Percentiles rank a stretch among this genome's conserved stretches.
Evolutionary conservation across 2,888 invertebrate genomes (phyloP).

Genomic region (Baccha elongata): DNA sequence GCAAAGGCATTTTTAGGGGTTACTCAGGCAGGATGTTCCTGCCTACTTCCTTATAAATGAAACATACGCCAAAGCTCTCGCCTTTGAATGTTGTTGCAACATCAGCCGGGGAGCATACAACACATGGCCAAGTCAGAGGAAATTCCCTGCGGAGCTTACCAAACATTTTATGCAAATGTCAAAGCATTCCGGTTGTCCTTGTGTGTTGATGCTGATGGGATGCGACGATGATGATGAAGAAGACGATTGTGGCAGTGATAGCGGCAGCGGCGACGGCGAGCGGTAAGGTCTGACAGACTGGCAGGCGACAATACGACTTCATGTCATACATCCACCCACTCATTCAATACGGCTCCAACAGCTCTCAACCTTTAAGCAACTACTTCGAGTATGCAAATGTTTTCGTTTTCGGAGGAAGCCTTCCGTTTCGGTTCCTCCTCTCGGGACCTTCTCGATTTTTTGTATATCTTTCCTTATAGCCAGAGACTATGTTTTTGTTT

Average conservation of each 20-base stretch:
- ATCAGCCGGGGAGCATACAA: conserved; percentile 40
- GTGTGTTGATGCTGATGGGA: conserved; percentile 45
- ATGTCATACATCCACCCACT: conserved; percentile 61
- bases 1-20: conserved; percentile 48
- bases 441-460: conserved; percentile 15
- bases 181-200: conserved; percentile 61
- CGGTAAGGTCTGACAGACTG: conserved; percentile 55
- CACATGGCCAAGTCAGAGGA: conserved; percentile 60
- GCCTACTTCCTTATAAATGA: conserved; percentile 48
- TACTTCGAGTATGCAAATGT: conserved; percentile 63
- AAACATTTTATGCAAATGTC: conserved; percentile 73
- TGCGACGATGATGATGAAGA: conserved; percentile 29
- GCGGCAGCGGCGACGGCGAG: conserved; percentile 1
- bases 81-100: conserved; percentile 53
- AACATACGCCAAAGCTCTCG: conserved; percentile 65
- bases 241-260: conserved; percentile 6
- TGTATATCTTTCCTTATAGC: conserved; percentile 23
- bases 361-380: conserved; percentile 59
- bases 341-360: conserved; percentile 12
- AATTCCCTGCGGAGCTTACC: conserved; percentile 69
- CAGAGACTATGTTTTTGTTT: conserved; percentile 71
- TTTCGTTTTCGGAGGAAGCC: conserved; percentile 53
- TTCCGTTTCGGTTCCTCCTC: conserved; percentile 44
- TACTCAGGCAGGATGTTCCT: conserved; percentile 50
- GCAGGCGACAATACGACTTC: conserved; percentile 72